Base-by-base conservation (phyloP, 2,888 invertebrate genomes). In the Calephelis perditalis region DNA sequence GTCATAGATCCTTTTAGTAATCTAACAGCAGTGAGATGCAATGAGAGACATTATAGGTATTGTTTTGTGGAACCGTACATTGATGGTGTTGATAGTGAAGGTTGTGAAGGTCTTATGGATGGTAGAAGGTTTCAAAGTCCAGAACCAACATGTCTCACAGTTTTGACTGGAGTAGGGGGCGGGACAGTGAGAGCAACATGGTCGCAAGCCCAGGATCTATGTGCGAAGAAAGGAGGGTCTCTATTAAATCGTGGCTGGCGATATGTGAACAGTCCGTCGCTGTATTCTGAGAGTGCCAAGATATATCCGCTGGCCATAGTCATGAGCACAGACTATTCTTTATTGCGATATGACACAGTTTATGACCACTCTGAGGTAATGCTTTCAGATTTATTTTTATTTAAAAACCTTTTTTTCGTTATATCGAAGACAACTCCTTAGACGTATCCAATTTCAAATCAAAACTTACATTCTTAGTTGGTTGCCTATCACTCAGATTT, bases 221-320 rank as follows among this genome's bases (percentile, higher is more conserved):
- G 89, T 69, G 67, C 68, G 5, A 78, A 73, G 40, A 71, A 72
- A 60, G 78, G 77, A 2, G 84, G 81, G 0, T 75, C 79, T 0
- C 68, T 91, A 2, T 63, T 91, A 12, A 82, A 83, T 46, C 78
- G 75, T 40, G 91, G 90, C 0, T 91, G 91, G 87, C 75, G 81
- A 60, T 88, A 87, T 63, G 77, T 84, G 0, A 91, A 87, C 62
- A 74, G 78, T 64, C 79, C 78, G 0, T 58, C 71, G 37, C 66
- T 82, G 49, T 63, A 71, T 0, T 69, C 71, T 7, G 72, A 68
- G 7, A 59, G 63, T 3, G 69, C 66, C 49, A 70, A 75, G 56
- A 73, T 72, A 7, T 78, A 79, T 59, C 90, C 90, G 0, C 65
- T 87, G 61, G 86, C 84, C 3, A 71, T 88, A 3, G 69, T 77